phyloP scores from a whole-genome alignment of 2,888 invertebrate genomes.

The Helobdella robusta region DNA sequence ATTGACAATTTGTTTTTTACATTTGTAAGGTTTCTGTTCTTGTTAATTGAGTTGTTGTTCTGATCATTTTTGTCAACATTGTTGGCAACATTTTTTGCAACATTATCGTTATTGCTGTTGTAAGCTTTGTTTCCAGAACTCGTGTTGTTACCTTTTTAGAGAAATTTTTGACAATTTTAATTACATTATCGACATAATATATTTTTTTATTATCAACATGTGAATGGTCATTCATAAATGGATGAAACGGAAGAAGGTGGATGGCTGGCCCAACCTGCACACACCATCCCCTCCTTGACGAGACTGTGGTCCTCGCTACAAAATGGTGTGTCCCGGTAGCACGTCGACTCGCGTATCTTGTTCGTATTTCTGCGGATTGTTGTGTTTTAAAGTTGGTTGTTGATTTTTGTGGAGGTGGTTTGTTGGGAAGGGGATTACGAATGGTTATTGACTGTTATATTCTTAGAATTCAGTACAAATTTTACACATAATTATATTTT shows the following conservation, averaged over 20 bases:
- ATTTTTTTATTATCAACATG: too few relatives aligned
- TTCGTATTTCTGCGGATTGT: conserved; percentile 30
- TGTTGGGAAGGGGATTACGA: too few relatives aligned
- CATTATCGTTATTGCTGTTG: not conserved
- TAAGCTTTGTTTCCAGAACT: not conserved
- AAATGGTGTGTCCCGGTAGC: conserved; percentile 34
- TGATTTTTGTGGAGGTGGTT: too few relatives aligned
- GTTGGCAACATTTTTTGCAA: not conserved
- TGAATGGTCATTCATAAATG: not conserved
- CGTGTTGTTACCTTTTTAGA: not conserved
- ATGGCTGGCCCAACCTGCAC: not conserved
- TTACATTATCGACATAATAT: too few relatives aligned
- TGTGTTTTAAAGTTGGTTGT: not conserved
- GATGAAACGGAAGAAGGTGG: not conserved
- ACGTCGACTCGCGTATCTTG: conserved; percentile 33
- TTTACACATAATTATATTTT: too few relatives aligned
- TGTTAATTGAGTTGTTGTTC: too few relatives aligned
- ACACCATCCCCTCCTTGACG: not conserved
- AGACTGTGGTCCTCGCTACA: conserved; percentile 35
- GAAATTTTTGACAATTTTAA: not conserved
- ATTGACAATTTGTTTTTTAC: too few relatives aligned
- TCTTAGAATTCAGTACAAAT: too few relatives aligned
- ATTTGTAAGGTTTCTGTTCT: too few relatives aligned
- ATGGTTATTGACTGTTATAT: too few relatives aligned
- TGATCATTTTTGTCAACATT: too few relatives aligned